Conservation (phyloP, 1,140 invertebrate genomes). For the Octopus sinensis region DNA sequence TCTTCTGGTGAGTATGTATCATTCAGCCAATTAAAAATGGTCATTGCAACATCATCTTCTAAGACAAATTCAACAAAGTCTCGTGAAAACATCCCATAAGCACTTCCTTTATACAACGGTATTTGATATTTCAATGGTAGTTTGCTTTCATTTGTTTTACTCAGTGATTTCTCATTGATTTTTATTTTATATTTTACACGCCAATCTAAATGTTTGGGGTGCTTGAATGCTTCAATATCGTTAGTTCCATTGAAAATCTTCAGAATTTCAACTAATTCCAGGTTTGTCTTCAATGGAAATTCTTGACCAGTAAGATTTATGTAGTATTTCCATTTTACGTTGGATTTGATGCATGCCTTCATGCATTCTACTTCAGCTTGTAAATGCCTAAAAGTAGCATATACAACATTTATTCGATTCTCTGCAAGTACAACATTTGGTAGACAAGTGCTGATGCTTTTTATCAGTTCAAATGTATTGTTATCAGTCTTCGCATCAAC, state of each 20-base stretch:
- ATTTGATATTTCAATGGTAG: constrained; percentile 23
- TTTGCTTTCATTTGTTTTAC: constrained; percentile 19
- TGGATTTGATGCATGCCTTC: constrained; percentile 1
- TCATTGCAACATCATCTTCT: constrained; percentile 25
- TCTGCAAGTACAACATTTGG: constrained; percentile 19
- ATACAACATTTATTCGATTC: constrained; percentile 9
- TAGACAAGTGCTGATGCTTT: constrained; percentile 18
- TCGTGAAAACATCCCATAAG: constrained; percentile 35
- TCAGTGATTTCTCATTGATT: constrained; percentile 10
- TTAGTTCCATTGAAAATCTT: constrained; percentile 24
- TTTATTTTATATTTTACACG: background rate
- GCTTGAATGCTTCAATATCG: constrained; percentile 16
- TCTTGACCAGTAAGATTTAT: constrained; percentile 30
- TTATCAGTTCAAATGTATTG: constrained; percentile 20
- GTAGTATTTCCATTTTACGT: constrained; percentile 25
- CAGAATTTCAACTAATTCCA: constrained; percentile 23
- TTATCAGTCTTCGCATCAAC: constrained; percentile 28
- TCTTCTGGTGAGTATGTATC: constrained; percentile 38
- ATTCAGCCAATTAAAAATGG: constrained; percentile 32
- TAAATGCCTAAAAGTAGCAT: constrained; percentile 8
- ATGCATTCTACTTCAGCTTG: constrained; percentile 21
- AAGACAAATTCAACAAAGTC: constrained; percentile 34
- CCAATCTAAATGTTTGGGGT: constrained; percentile 13
- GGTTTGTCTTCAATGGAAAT: constrained; percentile 30
- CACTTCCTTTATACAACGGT: constrained; percentile 33